Conservation (phyloP, 1,140 invertebrate genomes). For the Nebria ingens region DNA sequence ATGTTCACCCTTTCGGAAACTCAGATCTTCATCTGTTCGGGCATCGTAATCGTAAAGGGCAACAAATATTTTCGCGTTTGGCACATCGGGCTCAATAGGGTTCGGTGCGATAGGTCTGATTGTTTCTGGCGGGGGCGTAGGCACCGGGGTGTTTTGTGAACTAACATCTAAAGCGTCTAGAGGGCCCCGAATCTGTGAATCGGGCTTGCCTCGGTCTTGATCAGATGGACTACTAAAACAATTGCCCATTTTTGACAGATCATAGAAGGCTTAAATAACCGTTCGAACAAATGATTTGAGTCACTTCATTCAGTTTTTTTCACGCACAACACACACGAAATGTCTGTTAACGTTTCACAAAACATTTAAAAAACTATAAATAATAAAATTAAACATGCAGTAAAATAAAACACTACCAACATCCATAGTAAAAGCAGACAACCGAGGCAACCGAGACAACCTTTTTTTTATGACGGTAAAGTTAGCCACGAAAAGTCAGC, state of each 20-base stretch:
- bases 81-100: conserved; percentile 47
- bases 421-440: conserved; percentile 1
- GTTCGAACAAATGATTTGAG: neutral
- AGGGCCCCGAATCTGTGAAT: conserved; percentile 50
- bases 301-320: neutral
- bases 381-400: neutral
- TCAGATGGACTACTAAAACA: conserved; percentile 57
- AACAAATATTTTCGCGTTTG: conserved; percentile 83
- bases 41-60: conserved; percentile 99
- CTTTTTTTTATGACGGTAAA: no score
- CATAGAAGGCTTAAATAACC: neutral
- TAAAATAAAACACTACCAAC: conserved; percentile 6
- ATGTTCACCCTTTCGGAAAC: conserved; percentile 96
- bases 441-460: no score
- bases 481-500: no score
- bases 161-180: conserved; percentile 43
- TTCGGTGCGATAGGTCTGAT: conserved; percentile 48
- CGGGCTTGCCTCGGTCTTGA: conserved; percentile 49
- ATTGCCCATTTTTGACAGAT: conserved; percentile 50
- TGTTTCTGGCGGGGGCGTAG: conserved; percentile 53
- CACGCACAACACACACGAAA: neutral
- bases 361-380: neutral
- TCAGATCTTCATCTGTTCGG: conserved; percentile 95
- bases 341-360: neutral
- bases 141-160: conserved; percentile 48